These are phyloP conservation scores for Brachyptera putata DNA, from an alignment of 2,888 invertebrate species.

Conservation along the genomic window DNA sequence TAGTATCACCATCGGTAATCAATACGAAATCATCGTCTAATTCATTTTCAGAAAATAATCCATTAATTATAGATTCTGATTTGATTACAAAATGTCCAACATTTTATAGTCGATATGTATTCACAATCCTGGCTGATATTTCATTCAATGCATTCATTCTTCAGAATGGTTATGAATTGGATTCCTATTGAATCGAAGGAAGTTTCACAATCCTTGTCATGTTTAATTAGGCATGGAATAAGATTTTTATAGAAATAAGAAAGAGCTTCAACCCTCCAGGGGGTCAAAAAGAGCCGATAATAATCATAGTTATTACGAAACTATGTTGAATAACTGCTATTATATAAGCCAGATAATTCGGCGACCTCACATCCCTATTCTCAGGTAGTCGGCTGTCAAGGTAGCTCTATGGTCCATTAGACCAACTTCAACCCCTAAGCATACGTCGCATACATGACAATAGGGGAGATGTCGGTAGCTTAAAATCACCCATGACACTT, in stretches of 20 bases:
- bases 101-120: too few relatives aligned
- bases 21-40: too few relatives aligned
- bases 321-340: background rate
- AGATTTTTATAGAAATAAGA: slow-evolving; percentile 3
- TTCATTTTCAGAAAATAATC: too few relatives aligned
- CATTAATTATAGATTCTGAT: too few relatives aligned
- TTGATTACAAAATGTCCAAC: too few relatives aligned
- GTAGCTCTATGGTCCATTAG: background rate
- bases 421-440: background rate
- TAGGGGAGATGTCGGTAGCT: background rate
- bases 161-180: background rate
- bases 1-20: too few relatives aligned
- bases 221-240: background rate
- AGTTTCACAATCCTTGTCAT: background rate
- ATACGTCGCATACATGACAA: background rate
- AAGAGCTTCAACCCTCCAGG: background rate
- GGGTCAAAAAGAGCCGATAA: background rate
- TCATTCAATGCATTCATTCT: too few relatives aligned
- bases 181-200: background rate
- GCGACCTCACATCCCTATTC: background rate
- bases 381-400: background rate
- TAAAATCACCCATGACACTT: background rate
- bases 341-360: background rate
- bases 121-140: too few relatives aligned
- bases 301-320: slow-evolving; percentile 2